Base-by-base conservation (phyloP, 2,113 vertebrate species). In the Notiomystis cincta region DNA sequence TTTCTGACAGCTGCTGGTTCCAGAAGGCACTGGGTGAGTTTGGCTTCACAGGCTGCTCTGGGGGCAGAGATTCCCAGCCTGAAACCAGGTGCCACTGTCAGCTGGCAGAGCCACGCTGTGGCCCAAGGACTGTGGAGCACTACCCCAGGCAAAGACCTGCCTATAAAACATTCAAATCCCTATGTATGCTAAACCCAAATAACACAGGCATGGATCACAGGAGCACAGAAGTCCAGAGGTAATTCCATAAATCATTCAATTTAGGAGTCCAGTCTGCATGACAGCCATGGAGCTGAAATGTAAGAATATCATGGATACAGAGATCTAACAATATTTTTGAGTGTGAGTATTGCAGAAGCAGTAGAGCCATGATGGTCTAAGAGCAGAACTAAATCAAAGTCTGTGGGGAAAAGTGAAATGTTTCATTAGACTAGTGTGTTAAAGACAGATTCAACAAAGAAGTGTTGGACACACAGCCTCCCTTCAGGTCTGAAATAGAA, bases 1-100 rank as follows among this genome's bases (percentile, higher is more conserved):
- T 28, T 95, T 94, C 56, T 95, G 93, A 84, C 83, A 89, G 86
- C 64, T 91, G 76, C 64, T 90, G 82, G 42, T 45, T 92, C 73
- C 72, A 75, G 83, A 78, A 89, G 58, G 89, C 48, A 56, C 47
- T 30, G 15, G 42, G 33, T 1, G 3, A 81, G 50, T 47, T 77
- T 86, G 54, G 64, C 67, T 86, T 73, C 85, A 28, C 30, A 8
- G 35, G 30, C 64, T 87, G 30, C 60, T 88, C 11, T 7, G 33
- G 56, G 76, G 76, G 44, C 72, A 96, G 73, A 84, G 60, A 65
- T 58, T 56, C 31, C 47, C 42, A 85, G 38, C 24, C 67, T 27
- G 38, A 24, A 75, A 44, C 47, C 80, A 82, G 83, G 62, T 78
- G 35, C 30, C 44, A 21, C 21, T 45, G 42, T 37, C 38, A 27